Evolutionary conservation across 2,797 vertebrate species (phyloP).

Genomic region (Takifugu rubripes): DNA sequence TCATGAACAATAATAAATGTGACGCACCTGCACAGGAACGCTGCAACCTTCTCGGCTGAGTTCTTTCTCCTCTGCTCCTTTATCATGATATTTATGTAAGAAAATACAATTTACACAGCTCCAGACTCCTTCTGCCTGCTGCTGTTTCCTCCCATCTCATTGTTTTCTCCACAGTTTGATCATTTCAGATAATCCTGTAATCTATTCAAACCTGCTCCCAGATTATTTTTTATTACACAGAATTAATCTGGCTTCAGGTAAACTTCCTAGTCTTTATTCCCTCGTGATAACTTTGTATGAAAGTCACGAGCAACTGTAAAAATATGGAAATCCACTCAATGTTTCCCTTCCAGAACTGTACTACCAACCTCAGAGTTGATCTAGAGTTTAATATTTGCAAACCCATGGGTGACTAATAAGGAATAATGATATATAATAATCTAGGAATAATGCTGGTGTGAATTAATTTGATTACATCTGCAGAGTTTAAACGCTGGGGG

Average conservation of each 20-base stretch:
- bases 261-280: too few relatives aligned
- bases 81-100: not conserved
- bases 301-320: too few relatives aligned
- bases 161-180: slow-evolving; percentile 16
- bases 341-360: too few relatives aligned
- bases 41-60: slow-evolving; percentile 45
- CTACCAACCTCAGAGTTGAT: too few relatives aligned
- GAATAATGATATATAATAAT: not conserved
- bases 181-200: slow-evolving; percentile 38
- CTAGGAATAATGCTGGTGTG: not conserved
- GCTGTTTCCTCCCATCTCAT: not conserved
- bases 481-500: not conserved
- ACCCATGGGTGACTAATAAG: too few relatives aligned
- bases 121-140: too few relatives aligned
- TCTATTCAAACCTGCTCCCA: slow-evolving; percentile 25
- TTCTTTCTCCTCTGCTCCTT: not conserved
- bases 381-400: too few relatives aligned
- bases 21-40: slow-evolving; percentile 49
- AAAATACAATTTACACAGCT: not conserved
- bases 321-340: too few relatives aligned
- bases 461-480: not conserved
- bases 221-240: slow-evolving; percentile 16
- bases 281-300: too few relatives aligned
- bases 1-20: not conserved
- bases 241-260: slow-evolving; percentile 29